phyloP scores from a whole-genome alignment of 2,888 invertebrate species.

The Brenthis ino region DNA sequence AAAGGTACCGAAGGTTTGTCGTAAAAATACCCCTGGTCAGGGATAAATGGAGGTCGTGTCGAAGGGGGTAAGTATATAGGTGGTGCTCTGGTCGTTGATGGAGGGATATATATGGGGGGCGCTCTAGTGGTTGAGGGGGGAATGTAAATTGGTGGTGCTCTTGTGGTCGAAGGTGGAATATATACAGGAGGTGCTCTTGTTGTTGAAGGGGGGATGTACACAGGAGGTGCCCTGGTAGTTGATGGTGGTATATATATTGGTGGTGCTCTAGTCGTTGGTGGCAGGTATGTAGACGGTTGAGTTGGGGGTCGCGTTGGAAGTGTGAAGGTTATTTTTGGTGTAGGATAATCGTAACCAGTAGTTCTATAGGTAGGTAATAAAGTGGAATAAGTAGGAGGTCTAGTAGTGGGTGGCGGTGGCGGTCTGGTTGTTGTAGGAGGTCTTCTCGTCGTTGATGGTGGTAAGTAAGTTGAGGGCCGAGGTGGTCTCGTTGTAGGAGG shows the following conservation, averaged over 20 bases:
- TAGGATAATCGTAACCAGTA: constrained; percentile 56
- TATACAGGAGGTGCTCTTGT: constrained; percentile 45
- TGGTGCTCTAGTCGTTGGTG: constrained; percentile 40
- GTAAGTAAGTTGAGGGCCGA: constrained; percentile 24
- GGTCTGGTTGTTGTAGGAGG: constrained; percentile 27
- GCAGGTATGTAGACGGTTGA: constrained; percentile 37
- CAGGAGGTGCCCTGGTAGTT: constrained; percentile 38
- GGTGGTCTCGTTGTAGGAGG: constrained; percentile 31
- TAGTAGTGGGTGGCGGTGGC: constrained; percentile 27
- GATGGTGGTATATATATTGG: constrained; percentile 44
- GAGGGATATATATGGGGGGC: constrained; percentile 46
- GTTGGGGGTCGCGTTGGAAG: constrained; percentile 38
- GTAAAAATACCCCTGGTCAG: constrained; percentile 72
- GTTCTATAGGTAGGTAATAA: constrained; percentile 43
- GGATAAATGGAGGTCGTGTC: constrained; percentile 62
- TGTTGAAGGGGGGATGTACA: constrained; percentile 49
- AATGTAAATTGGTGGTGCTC: constrained; percentile 56
- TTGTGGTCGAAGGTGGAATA: constrained; percentile 46
- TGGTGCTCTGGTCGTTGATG: constrained; percentile 45
- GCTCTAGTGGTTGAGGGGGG: constrained; percentile 46
- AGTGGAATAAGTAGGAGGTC: constrained; percentile 34
- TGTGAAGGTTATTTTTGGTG: constrained; percentile 48
- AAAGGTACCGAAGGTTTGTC: constrained; percentile 73
- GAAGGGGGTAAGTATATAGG: constrained; percentile 42
- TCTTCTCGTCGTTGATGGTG: constrained; percentile 25